Evolutionary conservation across 2,888 invertebrate species (phyloP).

Genomic region (Hirtodrosophila alboralis): DNA sequence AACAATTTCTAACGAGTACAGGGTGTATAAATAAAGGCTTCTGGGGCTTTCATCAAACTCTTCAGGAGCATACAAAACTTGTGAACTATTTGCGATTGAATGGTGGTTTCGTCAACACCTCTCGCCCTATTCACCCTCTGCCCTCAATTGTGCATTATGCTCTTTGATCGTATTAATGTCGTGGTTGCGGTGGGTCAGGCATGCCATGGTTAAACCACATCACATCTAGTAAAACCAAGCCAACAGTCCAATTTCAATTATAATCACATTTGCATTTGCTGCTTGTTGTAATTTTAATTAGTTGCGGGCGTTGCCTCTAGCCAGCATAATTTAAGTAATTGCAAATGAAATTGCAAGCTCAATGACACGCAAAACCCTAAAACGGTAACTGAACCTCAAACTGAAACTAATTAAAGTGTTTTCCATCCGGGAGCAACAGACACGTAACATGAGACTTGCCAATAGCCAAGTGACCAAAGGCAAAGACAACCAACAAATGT

Average conservation of each 20-base stretch:
- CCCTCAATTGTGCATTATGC: neutral
- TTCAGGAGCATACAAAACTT: no score
- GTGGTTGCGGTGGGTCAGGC: conserved; percentile 14
- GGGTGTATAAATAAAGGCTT: no score
- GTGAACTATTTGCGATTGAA: neutral
- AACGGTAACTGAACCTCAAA: conserved; percentile 19
- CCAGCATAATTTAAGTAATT: conserved; percentile 56
- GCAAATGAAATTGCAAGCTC: conserved; percentile 59
- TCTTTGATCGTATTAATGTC: neutral
- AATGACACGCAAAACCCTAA: conserved; percentile 48
- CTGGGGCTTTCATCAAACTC: no score
- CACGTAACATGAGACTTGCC: conserved; percentile 46
- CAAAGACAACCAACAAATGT: conserved; percentile 56
- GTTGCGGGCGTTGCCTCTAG: conserved; percentile 26
- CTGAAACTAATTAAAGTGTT: conserved; percentile 60
- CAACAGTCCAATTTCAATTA: conserved; percentile 26
- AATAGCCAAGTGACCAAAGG: conserved; percentile 46
- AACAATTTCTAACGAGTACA: no score
- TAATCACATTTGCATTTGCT: conserved; percentile 26
- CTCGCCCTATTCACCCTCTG: no score
- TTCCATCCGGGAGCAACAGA: conserved; percentile 20
- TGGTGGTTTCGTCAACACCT: conserved; percentile 1
- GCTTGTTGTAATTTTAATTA: conserved; percentile 31
- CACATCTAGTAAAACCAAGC: conserved; percentile 1
- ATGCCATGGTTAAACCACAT: conserved; percentile 8